Evolutionary conservation across 2,888 invertebrate species (phyloP).

Genomic region (Cheilosia vernalis): DNA sequence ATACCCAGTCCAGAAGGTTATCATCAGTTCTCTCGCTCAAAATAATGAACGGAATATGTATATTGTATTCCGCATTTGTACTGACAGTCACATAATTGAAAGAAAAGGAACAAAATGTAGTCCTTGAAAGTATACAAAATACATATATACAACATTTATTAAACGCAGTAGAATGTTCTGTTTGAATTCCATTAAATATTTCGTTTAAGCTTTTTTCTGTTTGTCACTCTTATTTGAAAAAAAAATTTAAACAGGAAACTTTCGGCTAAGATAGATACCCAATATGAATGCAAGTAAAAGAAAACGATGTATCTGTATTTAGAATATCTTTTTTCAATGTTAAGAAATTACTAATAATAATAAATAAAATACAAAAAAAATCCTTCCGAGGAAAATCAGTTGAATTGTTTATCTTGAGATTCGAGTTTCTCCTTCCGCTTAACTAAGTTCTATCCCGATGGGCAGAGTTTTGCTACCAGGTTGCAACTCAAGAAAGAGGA

Average conservation of each 20-base stretch:
- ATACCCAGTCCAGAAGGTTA: constrained; percentile 68
- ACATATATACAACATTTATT: constrained; percentile 31
- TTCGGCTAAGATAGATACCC: constrained; percentile 37
- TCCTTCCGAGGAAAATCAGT: constrained; percentile 47
- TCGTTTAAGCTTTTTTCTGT: constrained; percentile 26
- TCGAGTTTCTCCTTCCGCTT: neutral
- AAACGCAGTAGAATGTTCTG: constrained; percentile 37
- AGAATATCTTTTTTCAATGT: constrained; percentile 67
- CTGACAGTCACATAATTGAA: constrained; percentile 40
- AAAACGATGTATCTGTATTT: constrained; percentile 68
- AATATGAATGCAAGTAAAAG: constrained; percentile 61
- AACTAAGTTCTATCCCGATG: neutral
- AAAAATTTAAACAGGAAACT: constrained; percentile 27
- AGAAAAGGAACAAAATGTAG: constrained; percentile 50
- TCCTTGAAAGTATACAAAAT: constrained; percentile 46
- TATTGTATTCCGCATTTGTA: constrained; percentile 40
- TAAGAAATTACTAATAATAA: constrained; percentile 65
- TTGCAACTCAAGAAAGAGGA: no score
- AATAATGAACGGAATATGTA: constrained; percentile 30
- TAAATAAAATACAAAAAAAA: constrained; percentile 30
- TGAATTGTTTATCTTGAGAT: constrained; percentile 5
- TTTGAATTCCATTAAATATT: constrained; percentile 24
- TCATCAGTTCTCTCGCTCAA: constrained; percentile 65
- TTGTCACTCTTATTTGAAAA: constrained; percentile 33
- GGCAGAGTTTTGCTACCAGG: no score